A percentile compares a stretch with the other conserved stretches of the same genome.
Conservation (phyloP, 2,797 vertebrate genomes). For the Periparus ater region DNA sequence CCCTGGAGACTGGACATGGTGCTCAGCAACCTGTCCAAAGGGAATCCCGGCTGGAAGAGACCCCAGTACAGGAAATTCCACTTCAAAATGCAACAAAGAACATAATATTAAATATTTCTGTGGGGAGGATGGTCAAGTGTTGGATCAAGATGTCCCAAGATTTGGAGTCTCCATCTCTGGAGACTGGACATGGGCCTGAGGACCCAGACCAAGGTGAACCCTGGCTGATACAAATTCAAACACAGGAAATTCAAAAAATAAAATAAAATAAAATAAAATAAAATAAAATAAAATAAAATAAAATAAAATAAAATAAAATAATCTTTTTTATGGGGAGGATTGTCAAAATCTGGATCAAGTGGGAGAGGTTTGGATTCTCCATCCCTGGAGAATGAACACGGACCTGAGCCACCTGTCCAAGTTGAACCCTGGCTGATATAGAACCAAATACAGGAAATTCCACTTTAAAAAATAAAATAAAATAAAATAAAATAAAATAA, state of each 20-base stretch:
- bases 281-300: no score
- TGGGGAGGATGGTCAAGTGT: no score
- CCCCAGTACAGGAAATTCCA: not conserved
- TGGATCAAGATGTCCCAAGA: not conserved
- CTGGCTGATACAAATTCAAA: no score
- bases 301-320: not conserved
- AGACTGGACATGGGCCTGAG: not conserved
- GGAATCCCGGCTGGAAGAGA: accelerated
- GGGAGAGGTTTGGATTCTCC: not conserved
- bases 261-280: not conserved
- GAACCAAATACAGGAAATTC: not conserved
- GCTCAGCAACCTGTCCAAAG: not conserved
- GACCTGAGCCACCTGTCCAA: accelerated
- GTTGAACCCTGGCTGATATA: no score
- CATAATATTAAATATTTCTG: not conserved
- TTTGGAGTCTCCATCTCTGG: no score
- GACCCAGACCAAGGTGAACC: no score
- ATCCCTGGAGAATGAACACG: no score
- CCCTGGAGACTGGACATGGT: accelerated
- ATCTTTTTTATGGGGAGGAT: no score
- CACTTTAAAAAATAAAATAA: no score
- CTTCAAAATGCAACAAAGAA: not conserved
- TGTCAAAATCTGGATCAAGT: accelerated
- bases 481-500: no score
- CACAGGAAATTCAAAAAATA: not conserved